Percentiles rank a stretch among this genome's conserved stretches.
Conservation (phyloP, 2,113 vertebrate species). For the Solea senegalensis region DNA sequence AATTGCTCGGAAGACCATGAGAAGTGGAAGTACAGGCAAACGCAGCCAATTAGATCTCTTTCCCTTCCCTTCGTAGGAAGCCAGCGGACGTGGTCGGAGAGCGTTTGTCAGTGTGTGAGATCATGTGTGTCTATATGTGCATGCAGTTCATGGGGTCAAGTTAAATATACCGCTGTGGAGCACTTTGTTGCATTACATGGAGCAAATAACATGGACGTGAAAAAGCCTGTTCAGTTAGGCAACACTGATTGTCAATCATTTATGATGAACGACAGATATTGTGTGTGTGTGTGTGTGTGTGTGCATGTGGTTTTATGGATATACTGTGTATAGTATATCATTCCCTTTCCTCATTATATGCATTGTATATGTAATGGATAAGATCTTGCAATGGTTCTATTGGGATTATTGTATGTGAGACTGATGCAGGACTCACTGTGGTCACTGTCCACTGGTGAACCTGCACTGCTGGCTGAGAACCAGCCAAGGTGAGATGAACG, state of each 20-base stretch:
- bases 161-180: background rate
- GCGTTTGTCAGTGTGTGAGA: conserved; percentile 5
- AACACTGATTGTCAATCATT: conserved; percentile 8
- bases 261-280: background rate
- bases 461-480: background rate
- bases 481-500: background rate
- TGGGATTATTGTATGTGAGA: background rate
- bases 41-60: conserved; percentile 50
- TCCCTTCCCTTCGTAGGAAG: conserved; percentile 22
- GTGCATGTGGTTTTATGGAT: background rate
- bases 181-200: conserved; percentile 13
- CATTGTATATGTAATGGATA: background rate
- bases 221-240: background rate
- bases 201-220: background rate
- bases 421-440: background rate
- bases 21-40: conserved; percentile 26
- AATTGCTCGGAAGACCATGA: conserved; percentile 52
- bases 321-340: background rate
- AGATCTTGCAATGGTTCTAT: background rate
- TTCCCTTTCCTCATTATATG: background rate
- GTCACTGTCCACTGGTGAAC: background rate
- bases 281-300: background rate
- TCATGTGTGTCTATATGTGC: conserved; percentile 3
- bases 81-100: conserved; percentile 6
- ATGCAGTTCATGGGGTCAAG: background rate